Evolutionary conservation across 2,888 invertebrate species (phyloP), one percentile per base, ranked within the genome.

Genomic region (Diaphora mendica): DNA sequence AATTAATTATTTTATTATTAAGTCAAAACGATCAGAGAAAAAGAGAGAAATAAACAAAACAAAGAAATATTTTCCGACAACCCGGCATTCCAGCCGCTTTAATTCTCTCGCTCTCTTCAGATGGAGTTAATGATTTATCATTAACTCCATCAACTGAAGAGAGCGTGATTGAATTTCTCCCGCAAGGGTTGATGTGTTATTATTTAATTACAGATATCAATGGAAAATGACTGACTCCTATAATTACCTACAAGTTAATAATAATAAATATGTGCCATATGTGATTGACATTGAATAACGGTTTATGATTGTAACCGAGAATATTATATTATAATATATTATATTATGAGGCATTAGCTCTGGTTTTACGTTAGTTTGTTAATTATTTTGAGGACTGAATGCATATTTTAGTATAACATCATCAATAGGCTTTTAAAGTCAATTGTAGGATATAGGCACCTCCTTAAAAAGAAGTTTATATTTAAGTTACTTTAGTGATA

Each of bases 111-210:
- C n/a, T n/a, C n/a, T n/a, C n/a, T n/a, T n/a, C n/a, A n/a, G n/a
- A n/a, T n/a, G n/a, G n/a, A n/a, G n/a, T n/a, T n/a, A n/a, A n/a
- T n/a, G n/a, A n/a, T n/a, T n/a, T n/a, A 79, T 75, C 51, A 55
- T 33, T 66, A 71, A 74, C 75, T 72, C 67, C 67, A 26, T 48
- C n/a, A n/a, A n/a, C 69, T 48, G 68, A 79, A 77, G 77, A 74
- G 64, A 71, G 68, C 51, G 33, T 74, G 72, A 79, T 77, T 79
- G 75, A 75, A 72, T 70, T 65, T 39, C 70, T 70, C 51, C 64
- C 68, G 68, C 48, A 15, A 55, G 30, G 55, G 20, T 71, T 55
- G 3, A 66, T 71, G 8, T 35, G 55, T 55, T 71, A 66, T 39
- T 39, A 71, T 39, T 66, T 30, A 65, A 39, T 71, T 42, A 48